phyloP scores from a whole-genome alignment of 2,888 invertebrate species.

The Cephus rjabovi region DNA sequence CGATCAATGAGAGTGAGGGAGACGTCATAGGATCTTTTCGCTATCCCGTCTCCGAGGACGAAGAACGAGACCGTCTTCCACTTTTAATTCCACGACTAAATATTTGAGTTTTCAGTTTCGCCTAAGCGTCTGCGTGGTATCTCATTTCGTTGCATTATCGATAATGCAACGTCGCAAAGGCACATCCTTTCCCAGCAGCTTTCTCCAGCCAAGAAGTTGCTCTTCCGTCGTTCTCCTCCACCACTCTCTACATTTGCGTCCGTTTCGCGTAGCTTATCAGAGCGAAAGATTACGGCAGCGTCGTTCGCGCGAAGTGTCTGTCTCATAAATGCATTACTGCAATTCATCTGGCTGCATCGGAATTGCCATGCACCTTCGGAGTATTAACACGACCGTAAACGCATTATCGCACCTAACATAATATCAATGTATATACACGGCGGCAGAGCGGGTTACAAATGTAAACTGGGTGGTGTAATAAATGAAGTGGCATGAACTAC shows the following conservation, averaged over 20 bases:
- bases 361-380: neutral
- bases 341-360: neutral
- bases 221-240: neutral
- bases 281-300: neutral
- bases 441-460: neutral
- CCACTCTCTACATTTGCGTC: neutral
- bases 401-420: constrained; percentile 32
- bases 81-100: neutral
- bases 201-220: neutral
- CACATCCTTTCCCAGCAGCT: neutral
- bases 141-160: neutral
- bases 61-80: neutral
- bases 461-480: neutral
- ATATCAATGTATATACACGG: neutral
- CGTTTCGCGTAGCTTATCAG: neutral
- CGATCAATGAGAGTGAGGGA: neutral
- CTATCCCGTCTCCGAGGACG: neutral
- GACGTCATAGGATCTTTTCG: neutral
- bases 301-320: neutral
- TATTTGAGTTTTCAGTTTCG: neutral
- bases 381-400: constrained; percentile 40
- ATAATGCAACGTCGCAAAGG: neutral
- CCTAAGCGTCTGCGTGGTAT: neutral
- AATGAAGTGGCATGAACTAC: neutral
- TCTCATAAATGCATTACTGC: neutral